Evolutionary conservation across 2,113 vertebrate genomes (phyloP), one percentile per base, ranked within the genome.

Genomic region (Dipodomys merriami): DNA sequence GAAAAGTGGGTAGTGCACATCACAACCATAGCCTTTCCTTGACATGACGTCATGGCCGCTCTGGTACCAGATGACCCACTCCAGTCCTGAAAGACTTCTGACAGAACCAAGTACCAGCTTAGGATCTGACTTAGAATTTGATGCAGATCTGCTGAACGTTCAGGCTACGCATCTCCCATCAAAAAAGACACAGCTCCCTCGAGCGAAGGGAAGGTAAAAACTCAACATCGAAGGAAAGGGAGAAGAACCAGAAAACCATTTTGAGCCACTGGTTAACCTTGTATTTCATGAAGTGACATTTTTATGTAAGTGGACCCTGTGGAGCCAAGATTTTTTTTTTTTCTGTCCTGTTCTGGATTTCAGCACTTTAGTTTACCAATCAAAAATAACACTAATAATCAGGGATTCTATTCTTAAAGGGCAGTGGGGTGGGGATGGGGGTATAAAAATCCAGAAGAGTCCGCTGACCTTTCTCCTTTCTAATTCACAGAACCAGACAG

Each of bases 1-100:
- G 82, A 30, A 78, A 82, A 73, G 76, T 6, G 8, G 44, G 27
- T 64, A 79, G 71, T 19, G 25, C 72, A 76, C 35, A 3, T 35
- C 39, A 46, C 74, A 29, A 57, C 85, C 69, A 13, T 57, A 82
- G n/a, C 73, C 68, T 71, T 49, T 80, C 73, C 80, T 82, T 85
- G 35, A 78, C 86, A 96, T 94, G 46, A 95, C 73, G 46, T 96
- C 96, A 96, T 94, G 94, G 90, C 78, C 74, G 23, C 91, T 62
- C 73, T 1, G 35, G 46, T 13, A 57, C 25, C 92, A 65, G 78
- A 87, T 77, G 44, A 18, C 65, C 29, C 10, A 46, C 62, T 16
- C 33, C 0, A 3, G 83, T 67, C 86, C 86, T 15, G 12, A 46
- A 46, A 68, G 83, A 95, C 71, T 83, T 60, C 18, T 18, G 8